Conservation (phyloP, 1,140 invertebrate genomes). For the Drosophila mauritiana region DNA sequence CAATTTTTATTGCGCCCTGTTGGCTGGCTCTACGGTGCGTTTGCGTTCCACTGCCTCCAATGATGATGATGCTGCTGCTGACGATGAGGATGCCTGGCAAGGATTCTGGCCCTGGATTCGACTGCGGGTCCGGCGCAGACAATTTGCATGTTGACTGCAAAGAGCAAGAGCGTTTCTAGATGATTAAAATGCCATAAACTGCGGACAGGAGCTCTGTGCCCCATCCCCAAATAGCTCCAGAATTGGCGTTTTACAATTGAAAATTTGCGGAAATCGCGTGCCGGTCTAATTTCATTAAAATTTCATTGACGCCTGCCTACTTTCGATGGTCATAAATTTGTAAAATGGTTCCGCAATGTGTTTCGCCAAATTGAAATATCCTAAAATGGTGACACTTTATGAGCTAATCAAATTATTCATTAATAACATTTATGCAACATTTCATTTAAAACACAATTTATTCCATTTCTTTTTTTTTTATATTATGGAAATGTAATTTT, state of each 20-base stretch:
- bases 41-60: slow-evolving; percentile 24
- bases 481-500: neutral
- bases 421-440: neutral
- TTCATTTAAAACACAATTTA: neutral
- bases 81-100: slow-evolving; percentile 2
- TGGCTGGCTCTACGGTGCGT: slow-evolving; percentile 14
- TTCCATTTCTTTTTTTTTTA: neutral
- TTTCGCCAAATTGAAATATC: slow-evolving; percentile 21
- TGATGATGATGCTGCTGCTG: slow-evolving; percentile 11
- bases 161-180: slow-evolving; percentile 67
- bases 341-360: neutral
- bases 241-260: slow-evolving; percentile 61
- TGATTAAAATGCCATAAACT: slow-evolving; percentile 81
- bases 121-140: slow-evolving; percentile 47
- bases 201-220: slow-evolving; percentile 12
- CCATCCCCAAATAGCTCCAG: slow-evolving; percentile 19
- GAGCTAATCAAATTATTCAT: slow-evolving; percentile 4
- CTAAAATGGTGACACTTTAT: slow-evolving; percentile 9
- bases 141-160: slow-evolving; percentile 81
- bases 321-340: slow-evolving; percentile 11
- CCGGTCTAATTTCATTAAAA: slow-evolving; percentile 51
- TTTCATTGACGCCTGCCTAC: slow-evolving; percentile 17
- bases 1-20: slow-evolving; percentile 74
- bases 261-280: slow-evolving; percentile 52
- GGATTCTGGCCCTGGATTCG: slow-evolving; percentile 9